Evolutionary conservation across 2,888 invertebrate genomes (phyloP), one percentile per base, ranked within the genome.

Genomic region (Podabrus alpinus): DNA sequence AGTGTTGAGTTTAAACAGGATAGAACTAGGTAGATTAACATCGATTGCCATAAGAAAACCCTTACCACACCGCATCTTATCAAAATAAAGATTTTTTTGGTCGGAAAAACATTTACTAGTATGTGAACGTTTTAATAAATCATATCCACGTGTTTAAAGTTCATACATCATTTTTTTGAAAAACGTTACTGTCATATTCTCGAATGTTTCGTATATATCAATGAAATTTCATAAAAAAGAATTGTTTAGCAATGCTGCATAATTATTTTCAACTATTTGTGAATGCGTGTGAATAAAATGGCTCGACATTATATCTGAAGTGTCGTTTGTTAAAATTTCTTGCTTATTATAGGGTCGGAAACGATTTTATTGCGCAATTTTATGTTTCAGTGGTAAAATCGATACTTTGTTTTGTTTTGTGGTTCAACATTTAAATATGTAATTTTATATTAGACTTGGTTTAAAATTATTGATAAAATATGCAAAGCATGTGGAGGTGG

Each of bases 401-500:
- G 45, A 45, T 45, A 45, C n/a, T 45, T 45, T 45, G 45, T n/a
- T 45, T 45, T 45, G 45, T 45, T 45, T 45, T 45, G 45, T 45
- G n/a, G 45, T 45, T 45, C 45, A 45, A n/a, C 45, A 45, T 45
- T 45, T 45, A 45, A 45, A 45, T 45, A 45, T 45, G 45, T 45
- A 45, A 45, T 45, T 45, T 45, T 45, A 45, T 45, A 45, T 45
- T 45, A 45, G 45, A 45, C 45, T 45, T 45, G 45, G 45, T 45
- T 45, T 45, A 45, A 45, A 45, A 45, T 45, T 45, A 45, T 45
- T 45, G 45, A 61, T 72, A 68, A 72, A 71, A 72, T 72, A 72
- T 72, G 72, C 61, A 72, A 72, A 71, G 24, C 66, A 71, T 71
- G 71, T 71, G 66, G 67, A 29, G 17, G 67, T 72, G 61, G 67